phyloP scores from a whole-genome alignment of 2,797 vertebrate genomes.

The Limnodromus scolopaceus region DNA sequence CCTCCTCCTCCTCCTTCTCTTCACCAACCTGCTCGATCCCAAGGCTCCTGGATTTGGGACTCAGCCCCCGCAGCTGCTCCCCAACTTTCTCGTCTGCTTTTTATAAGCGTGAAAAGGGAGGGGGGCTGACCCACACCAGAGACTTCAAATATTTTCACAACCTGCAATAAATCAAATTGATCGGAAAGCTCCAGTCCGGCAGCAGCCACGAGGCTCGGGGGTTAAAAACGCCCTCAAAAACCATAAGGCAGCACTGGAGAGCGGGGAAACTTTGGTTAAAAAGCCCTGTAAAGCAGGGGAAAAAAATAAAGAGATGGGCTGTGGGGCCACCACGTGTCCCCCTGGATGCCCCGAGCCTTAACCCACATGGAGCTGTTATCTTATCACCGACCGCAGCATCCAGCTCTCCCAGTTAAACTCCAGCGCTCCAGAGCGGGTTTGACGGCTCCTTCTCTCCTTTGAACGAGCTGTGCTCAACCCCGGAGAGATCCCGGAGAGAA shows the following conservation, averaged over 20 bases:
- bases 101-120: accelerated
- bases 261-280: neutral
- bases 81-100: accelerated
- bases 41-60: neutral
- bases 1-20: too few relatives aligned
- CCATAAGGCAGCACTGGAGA: accelerated
- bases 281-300: neutral
- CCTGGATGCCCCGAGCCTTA: neutral
- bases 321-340: accelerated
- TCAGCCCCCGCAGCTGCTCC: neutral
- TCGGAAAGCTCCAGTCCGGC: neutral
- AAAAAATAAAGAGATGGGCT: neutral
- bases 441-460: accelerated
- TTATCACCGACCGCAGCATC: accelerated
- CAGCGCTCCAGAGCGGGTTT: too few relatives aligned
- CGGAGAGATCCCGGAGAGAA: neutral
- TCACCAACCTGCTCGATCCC: accelerated
- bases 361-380: neutral
- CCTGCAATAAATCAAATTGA: neutral
- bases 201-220: neutral
- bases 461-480: neutral
- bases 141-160: too few relatives aligned
- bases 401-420: neutral
- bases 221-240: neutral
- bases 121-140: neutral